Evolutionary conservation across 2,888 invertebrate species (phyloP).

Genomic region (Acanthosepion pharaonis): DNA sequence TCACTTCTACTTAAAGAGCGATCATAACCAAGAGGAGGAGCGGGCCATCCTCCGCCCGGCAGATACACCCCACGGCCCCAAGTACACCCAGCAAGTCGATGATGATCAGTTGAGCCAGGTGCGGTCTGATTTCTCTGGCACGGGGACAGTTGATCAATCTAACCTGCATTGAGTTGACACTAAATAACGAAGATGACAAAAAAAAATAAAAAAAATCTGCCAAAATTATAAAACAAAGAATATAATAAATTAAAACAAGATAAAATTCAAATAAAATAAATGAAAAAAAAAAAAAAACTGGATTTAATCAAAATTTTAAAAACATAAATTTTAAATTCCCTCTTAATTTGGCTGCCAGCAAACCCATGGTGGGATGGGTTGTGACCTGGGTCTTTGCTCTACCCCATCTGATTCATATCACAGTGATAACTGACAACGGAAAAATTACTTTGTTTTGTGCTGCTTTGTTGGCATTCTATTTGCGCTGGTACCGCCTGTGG

Average conservation of each 20-base stretch:
- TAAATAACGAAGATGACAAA: constrained; percentile 33
- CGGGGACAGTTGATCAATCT: constrained; percentile 35
- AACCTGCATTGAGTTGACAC: constrained; percentile 34
- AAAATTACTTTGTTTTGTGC: background rate
- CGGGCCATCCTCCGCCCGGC: constrained; percentile 57
- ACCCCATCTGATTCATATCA: constrained; percentile 4
- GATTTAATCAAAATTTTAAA: background rate
- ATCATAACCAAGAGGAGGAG: constrained; percentile 76
- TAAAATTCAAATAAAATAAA: no score
- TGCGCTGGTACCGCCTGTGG: background rate
- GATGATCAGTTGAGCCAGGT: constrained; percentile 53
- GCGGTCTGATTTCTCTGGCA: constrained; percentile 1
- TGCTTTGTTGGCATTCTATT: constrained; percentile 22
- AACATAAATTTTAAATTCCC: background rate
- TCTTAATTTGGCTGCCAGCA: background rate
- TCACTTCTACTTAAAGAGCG: constrained; percentile 82
- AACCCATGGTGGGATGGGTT: background rate
- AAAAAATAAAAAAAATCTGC: background rate
- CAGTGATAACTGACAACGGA: constrained; percentile 21
- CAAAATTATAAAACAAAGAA: background rate
- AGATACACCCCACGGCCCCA: constrained; percentile 57
- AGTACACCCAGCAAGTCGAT: constrained; percentile 67
- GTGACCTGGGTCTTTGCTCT: background rate
- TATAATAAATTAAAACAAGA: background rate
- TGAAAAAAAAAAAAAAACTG: background rate